Base-by-base conservation (phyloP, 2,888 invertebrate species). In the Hofmannophila pseudospretella region DNA sequence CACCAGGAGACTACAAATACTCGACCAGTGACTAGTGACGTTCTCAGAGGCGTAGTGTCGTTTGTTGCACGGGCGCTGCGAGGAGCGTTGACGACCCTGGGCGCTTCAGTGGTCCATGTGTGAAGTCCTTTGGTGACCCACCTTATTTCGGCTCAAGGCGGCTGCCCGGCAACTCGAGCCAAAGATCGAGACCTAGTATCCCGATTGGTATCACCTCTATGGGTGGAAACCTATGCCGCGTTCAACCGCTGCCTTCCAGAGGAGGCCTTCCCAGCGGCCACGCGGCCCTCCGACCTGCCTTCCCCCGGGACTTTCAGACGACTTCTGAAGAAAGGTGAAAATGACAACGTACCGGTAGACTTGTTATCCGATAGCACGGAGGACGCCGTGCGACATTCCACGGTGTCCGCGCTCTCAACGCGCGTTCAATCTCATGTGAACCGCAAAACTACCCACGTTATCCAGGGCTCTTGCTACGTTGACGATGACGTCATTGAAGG, bases 51-150 rank as follows among this genome's bases (percentile, higher is more conserved):
- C 0, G 64, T 76, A 2, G 82, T 85, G 0, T 78, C 74, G 0
- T 39, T 82, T 5, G 84, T 85, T 1, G 82, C 81, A 0, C 42
- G 81, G 9, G 69, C 81, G 0, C 54, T 86, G 0, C 46, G 84
- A 11, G 81, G 81, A 7, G 78, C 79, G 0, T 52, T 86, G 7
- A 44, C 62, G 1, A 84, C 82, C 0, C 54, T 86, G 0, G 85
- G 85, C 0, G 84, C 85, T 0, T 58, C 73, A 0, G 76, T 85
- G 0, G 61, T 71, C 38, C 69, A 69, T 0, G 19, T 51, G 0
- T 86, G 85, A 84, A 76, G 60, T 33, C 79, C 80, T 0, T 59
- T 80, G 0, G 77, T 86, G 16, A 85, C 85, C 0, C 85, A 86
- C 48, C 52, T 85, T 0, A 50, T 86, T 0, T 86, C 85, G 85